Evolutionary conservation across 2,888 invertebrate species (phyloP).

Genomic region (Heliconius cydno): DNA sequence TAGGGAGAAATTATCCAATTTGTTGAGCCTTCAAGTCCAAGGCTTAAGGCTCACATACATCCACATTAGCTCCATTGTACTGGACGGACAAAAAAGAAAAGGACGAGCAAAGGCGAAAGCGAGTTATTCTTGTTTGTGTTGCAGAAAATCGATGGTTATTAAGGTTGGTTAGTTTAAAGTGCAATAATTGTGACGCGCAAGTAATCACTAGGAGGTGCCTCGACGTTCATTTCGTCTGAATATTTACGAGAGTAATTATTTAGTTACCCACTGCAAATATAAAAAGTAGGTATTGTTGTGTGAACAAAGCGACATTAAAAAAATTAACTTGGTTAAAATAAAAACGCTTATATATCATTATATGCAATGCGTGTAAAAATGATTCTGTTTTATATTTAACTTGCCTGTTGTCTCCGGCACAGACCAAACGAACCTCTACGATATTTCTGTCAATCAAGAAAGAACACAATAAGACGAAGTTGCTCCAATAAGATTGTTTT

Average conservation of each 20-base stretch:
- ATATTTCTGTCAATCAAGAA: constrained; percentile 72
- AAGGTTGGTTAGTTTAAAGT: constrained; percentile 31
- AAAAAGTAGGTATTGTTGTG: not conserved
- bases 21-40: constrained; percentile 19
- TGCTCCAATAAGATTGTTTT: constrained; percentile 9
- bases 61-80: constrained; percentile 26
- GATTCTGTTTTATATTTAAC: constrained; percentile 51
- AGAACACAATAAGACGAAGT: constrained; percentile 20
- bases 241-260: constrained; percentile 20
- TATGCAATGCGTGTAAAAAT: not conserved
- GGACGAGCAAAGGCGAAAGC: constrained; percentile 15
- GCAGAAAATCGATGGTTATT: constrained; percentile 26
- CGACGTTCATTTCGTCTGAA: not conserved
- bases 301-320: constrained; percentile 20
- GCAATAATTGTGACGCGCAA: constrained; percentile 29
- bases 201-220: not conserved
- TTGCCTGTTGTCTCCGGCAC: constrained; percentile 68
- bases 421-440: constrained; percentile 69
- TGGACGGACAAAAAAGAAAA: constrained; percentile 20
- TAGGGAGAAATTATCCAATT: constrained; percentile 25
- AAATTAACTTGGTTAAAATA: not conserved
- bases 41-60: constrained; percentile 20
- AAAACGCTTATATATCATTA: not conserved
- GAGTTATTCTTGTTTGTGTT: constrained; percentile 30
- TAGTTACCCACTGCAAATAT: not conserved